Evolutionary conservation across 2,113 vertebrate genomes (phyloP), one percentile per base, ranked within the genome.

Genomic region (Herpailurus yagouaroundi): DNA sequence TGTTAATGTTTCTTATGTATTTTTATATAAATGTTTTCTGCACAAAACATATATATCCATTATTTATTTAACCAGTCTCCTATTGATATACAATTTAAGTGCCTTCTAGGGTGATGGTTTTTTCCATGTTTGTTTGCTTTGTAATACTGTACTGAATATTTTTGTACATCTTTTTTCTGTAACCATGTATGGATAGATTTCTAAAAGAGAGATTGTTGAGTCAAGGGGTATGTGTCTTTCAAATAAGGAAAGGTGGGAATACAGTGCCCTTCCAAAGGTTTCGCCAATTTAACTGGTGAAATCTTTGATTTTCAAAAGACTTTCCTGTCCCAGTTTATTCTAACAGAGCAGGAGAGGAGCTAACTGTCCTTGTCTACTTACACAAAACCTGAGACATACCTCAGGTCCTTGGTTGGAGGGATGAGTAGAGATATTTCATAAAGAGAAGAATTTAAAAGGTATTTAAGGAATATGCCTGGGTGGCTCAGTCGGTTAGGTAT

Each of bases 181-280:
- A 69, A 83, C 60, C 41, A 52, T 91, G 64, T 36, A 76, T 71
- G 50, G 36, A 63, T 74, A 84, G 36, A 45, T 89, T 95, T 93
- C 73, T 93, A 55, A 93, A 96, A 88, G 38, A 31, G 77, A 63
- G 81, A 33, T 87, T 76, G 36, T 90, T 71, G 71, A 69, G 48
- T 69, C 83, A 85, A 41, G 90, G 82, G 6, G 13, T 15, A 41
- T 38, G 33, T 82, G 45, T 69, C 52, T 92, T 73, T 95, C 90
- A 79, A 80, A 64, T 64, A 88, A n/a, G 27, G 52, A 55, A 66
- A 64, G 19, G 33, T 82, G 31, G 21, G 50, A 73, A 71, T 33
- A 57, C 29, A 86, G 66, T 77, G 63, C 88, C 25, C 69, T 91
- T 45, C 33, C 57, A 36, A 57, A 66, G 41, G 79, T 7, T 38